phyloP scores from a whole-genome alignment of 1,140 invertebrate genomes.

The Ganaspis sp. region DNA sequence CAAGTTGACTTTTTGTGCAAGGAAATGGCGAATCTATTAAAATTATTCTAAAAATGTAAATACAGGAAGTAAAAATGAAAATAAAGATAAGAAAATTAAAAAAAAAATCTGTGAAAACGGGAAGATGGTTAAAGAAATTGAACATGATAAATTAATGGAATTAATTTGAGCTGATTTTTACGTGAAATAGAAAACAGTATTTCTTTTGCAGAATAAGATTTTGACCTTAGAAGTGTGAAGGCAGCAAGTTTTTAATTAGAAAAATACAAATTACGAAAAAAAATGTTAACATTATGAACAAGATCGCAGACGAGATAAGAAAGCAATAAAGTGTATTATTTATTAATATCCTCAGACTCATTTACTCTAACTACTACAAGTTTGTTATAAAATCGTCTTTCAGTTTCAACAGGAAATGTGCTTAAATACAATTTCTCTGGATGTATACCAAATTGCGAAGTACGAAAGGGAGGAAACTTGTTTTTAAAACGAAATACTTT shows the following conservation, averaged over 20 bases:
- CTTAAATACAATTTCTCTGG: not conserved
- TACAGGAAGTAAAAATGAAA: no score
- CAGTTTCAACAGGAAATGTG: not conserved
- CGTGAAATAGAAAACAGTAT: no score
- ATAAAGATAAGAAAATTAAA: no score
- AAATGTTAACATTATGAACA: not conserved
- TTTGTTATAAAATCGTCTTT: constrained; percentile 15
- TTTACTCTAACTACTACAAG: not conserved
- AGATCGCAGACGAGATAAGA: not conserved
- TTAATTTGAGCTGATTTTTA: no score
- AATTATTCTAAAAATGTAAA: no score
- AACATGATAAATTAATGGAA: no score
- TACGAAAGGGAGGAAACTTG: not conserved
- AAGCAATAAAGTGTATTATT: not conserved
- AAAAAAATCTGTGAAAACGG: no score
- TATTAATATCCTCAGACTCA: constrained; percentile 2
- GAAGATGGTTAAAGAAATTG: no score
- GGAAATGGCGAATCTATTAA: no score
- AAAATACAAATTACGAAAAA: not conserved
- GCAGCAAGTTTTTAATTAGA: not conserved
- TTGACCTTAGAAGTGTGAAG: not conserved
- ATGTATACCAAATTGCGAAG: not conserved
- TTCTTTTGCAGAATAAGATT: no score
- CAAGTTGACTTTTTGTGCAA: no score
- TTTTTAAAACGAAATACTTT: not conserved